Conservation (phyloP, 2,113 vertebrate species). For the Labeo catla region DNA sequence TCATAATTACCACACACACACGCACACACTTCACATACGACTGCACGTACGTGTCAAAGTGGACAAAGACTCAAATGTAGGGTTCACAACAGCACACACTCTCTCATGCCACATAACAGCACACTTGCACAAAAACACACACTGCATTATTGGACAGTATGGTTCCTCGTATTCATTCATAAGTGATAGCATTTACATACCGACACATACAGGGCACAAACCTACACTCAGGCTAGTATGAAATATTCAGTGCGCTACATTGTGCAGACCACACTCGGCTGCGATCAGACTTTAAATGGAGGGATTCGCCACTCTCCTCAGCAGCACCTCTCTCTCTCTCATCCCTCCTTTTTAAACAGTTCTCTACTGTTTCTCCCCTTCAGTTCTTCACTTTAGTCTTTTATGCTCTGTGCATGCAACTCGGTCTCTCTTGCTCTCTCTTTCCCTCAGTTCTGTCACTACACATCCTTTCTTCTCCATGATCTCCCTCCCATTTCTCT, state of each 20-base stretch:
- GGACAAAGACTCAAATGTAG: constrained; percentile 1
- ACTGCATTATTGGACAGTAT: not conserved
- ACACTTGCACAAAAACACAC: constrained; percentile 27
- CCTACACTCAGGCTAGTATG: constrained; percentile 7
- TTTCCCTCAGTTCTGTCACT: constrained; percentile 16
- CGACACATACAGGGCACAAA: not conserved
- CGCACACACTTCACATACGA: not conserved
- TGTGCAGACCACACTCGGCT: constrained; percentile 22
- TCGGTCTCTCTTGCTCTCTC: not conserved
- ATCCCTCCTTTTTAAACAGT: constrained; percentile 39
- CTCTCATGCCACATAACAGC: not conserved
- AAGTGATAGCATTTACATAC: not conserved
- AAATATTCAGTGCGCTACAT: constrained; percentile 36
- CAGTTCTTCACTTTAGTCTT: constrained; percentile 44
- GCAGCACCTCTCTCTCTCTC: constrained; percentile 3
- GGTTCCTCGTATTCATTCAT: not conserved
- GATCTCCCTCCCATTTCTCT: constrained; percentile 31
- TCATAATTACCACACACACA: constrained; percentile 18
- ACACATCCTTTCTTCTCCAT: not conserved
- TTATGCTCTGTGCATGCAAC: constrained; percentile 25
- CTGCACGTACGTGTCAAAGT: constrained; percentile 4
- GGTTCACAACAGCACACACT: not conserved
- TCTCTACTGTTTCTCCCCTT: constrained; percentile 29
- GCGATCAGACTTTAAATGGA: constrained; percentile 32
- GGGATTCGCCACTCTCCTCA: constrained; percentile 19